Evolutionary conservation across 2,888 invertebrate genomes (phyloP).

Genomic region (Thecocarcelia acutangulata): DNA sequence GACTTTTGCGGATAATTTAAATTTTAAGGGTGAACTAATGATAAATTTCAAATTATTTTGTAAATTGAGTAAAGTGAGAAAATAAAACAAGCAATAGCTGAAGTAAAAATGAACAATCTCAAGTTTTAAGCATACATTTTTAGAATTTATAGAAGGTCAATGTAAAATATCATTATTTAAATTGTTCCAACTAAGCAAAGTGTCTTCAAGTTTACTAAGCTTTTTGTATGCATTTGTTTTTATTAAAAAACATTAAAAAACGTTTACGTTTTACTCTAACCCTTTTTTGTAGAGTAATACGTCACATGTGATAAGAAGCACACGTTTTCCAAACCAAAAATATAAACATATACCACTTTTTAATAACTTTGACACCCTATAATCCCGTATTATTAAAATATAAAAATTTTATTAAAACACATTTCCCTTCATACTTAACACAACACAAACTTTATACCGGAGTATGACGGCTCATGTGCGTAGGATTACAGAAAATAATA

Average conservation of each 20-base stretch:
- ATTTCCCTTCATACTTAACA: neutral
- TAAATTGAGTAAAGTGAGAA: neutral
- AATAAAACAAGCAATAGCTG: neutral
- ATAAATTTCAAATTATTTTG: slow-evolving; percentile 52
- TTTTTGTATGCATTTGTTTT: too few species aligned
- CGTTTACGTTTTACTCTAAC: neutral
- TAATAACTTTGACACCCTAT: slow-evolving; percentile 72
- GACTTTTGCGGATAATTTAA: slow-evolving; percentile 58
- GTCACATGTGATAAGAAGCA: slow-evolving; percentile 10
- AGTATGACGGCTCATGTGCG: slow-evolving; percentile 75
- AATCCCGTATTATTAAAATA: slow-evolving; percentile 70
- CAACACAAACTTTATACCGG: slow-evolving; percentile 7
- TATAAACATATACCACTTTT: slow-evolving; percentile 35
- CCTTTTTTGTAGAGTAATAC: neutral
- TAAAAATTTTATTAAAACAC: slow-evolving; percentile 55
- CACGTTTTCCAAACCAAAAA: slow-evolving; percentile 52
- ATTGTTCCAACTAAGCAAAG: too few species aligned
- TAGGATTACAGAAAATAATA: slow-evolving; percentile 80
- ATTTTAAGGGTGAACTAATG: slow-evolving; percentile 66
- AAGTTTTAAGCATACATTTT: too few species aligned
- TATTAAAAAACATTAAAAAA: too few species aligned
- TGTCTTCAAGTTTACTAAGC: too few species aligned
- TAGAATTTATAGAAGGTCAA: too few species aligned
- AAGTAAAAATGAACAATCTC: too few species aligned
- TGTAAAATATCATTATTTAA: too few species aligned